These are phyloP conservation scores for Drosophila ezoana DNA, from an alignment of 2,888 invertebrate species.

Conservation along the genomic window DNA sequence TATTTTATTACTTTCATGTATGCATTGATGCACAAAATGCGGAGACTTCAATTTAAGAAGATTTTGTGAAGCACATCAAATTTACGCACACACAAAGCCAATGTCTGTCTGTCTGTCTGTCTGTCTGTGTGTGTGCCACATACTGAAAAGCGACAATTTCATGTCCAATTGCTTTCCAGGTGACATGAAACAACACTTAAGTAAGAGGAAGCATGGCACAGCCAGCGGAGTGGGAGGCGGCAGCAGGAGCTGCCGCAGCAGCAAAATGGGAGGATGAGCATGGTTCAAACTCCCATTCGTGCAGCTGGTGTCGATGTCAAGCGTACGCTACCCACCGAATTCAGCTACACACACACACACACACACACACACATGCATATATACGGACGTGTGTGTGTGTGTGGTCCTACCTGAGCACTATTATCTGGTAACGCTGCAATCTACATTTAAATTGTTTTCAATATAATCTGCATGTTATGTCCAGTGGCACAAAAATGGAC, in stretches of 20 bases:
- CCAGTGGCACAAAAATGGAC: slow-evolving; percentile 58
- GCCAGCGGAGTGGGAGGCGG: slow-evolving; percentile 5
- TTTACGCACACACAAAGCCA: slow-evolving; percentile 14
- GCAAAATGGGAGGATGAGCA: slow-evolving; percentile 28
- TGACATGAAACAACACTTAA: slow-evolving; percentile 86
- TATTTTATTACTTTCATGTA: slow-evolving; percentile 67
- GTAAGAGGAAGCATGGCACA: slow-evolving; percentile 72
- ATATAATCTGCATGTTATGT: slow-evolving; percentile 80
- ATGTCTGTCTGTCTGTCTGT: not conserved
- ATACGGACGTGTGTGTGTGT: slow-evolving; percentile 15
- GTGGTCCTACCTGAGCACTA: slow-evolving; percentile 65
- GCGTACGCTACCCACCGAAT: slow-evolving; percentile 22
- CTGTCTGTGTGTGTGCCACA: slow-evolving; percentile 49
- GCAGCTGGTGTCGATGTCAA: slow-evolving; percentile 48
- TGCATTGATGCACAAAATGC: slow-evolving; percentile 66
- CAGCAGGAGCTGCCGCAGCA: slow-evolving; percentile 4
- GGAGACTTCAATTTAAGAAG: slow-evolving; percentile 72
- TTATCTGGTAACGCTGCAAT: slow-evolving; percentile 71
- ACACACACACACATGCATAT: slow-evolving; percentile 5
- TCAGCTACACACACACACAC: not conserved
- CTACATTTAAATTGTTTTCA: slow-evolving; percentile 82
- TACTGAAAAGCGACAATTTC: slow-evolving; percentile 82
- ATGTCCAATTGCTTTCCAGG: slow-evolving; percentile 85
- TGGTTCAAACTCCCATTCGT: slow-evolving; percentile 52
- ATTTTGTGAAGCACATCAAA: slow-evolving; percentile 58